phyloP scores from a whole-genome alignment of 1,140 invertebrate species.

The Probaryconus sp. region DNA sequence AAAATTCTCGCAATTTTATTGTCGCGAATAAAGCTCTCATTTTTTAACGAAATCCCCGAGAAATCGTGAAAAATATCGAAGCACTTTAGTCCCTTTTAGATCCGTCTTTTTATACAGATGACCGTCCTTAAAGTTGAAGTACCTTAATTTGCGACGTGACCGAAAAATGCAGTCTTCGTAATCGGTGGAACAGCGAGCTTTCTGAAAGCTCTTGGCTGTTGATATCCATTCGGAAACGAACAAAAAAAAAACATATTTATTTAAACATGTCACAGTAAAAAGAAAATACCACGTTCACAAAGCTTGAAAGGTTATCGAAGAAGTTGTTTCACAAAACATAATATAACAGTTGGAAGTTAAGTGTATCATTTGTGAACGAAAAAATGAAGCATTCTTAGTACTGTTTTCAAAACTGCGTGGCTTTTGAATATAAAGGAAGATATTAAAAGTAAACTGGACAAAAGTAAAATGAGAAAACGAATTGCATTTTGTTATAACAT shows the following conservation, averaged over 20 bases:
- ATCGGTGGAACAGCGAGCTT: slow-evolving; percentile 6
- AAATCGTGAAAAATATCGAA: not conserved
- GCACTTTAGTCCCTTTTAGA: too few species aligned
- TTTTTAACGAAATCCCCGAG: slow-evolving; percentile 19
- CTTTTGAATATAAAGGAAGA: not conserved
- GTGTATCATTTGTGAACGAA: slow-evolving; percentile 5
- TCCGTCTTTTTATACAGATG: too few species aligned
- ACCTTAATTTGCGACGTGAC: slow-evolving; percentile 28
- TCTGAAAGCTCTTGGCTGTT: slow-evolving; percentile 1
- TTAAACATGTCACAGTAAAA: slow-evolving; percentile 17
- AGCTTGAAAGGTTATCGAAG: slow-evolving; percentile 30
- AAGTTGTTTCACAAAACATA: slow-evolving; percentile 34
- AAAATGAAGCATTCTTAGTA: slow-evolving; percentile 6
- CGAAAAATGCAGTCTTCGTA: not conserved
- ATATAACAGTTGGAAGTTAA: slow-evolving; percentile 1
- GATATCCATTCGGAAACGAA: not conserved
- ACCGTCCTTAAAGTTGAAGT: slow-evolving; percentile 1
- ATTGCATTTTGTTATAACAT: not conserved
- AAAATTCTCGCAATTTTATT: slow-evolving; percentile 12
- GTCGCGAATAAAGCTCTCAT: slow-evolving; percentile 1
- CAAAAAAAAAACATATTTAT: slow-evolving; percentile 25
- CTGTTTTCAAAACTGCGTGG: too few species aligned
- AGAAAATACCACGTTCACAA: slow-evolving; percentile 11
- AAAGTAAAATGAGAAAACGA: not conserved
- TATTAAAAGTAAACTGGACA: not conserved